These are phyloP conservation scores for Pseudomyrmex dendroicus DNA, from an alignment of 1,140 invertebrate species.

Conservation along the genomic window DNA sequence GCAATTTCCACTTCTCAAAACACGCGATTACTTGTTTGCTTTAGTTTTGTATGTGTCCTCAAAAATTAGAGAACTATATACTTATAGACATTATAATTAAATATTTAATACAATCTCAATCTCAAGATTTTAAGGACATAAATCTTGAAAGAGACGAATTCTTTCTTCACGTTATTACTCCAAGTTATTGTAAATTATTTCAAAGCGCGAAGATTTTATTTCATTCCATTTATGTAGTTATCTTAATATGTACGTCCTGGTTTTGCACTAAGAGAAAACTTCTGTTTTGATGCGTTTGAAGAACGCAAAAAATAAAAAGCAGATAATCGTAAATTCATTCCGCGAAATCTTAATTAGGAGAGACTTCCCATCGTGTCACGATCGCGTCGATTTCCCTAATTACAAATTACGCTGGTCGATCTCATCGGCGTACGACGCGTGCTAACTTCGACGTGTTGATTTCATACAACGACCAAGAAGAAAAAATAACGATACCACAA, in stretches of 20 bases:
- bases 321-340: conserved; percentile 1
- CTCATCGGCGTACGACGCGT: conserved; percentile 14
- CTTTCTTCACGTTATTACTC: too few relatives aligned
- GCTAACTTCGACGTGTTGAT: conserved; percentile 6
- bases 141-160: too few relatives aligned
- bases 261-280: not conserved
- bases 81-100: too few relatives aligned
- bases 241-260: not conserved
- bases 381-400: conserved; percentile 22
- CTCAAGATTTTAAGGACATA: too few relatives aligned
- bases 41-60: not conserved
- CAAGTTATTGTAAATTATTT: too few relatives aligned
- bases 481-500: too few relatives aligned
- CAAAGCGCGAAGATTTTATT: not conserved
- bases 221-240: not conserved
- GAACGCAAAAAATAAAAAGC: not conserved
- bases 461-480: not conserved
- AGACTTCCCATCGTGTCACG: not conserved
- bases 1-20: not conserved
- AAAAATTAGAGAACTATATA: not conserved
- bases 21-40: not conserved
- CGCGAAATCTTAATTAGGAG: conserved; percentile 10
- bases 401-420: conserved; percentile 34
- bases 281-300: not conserved
- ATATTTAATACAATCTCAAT: too few relatives aligned